These are phyloP conservation scores for Crenichthys baileyi DNA, from an alignment of 2,797 vertebrate species.

Conservation along the genomic window DNA sequence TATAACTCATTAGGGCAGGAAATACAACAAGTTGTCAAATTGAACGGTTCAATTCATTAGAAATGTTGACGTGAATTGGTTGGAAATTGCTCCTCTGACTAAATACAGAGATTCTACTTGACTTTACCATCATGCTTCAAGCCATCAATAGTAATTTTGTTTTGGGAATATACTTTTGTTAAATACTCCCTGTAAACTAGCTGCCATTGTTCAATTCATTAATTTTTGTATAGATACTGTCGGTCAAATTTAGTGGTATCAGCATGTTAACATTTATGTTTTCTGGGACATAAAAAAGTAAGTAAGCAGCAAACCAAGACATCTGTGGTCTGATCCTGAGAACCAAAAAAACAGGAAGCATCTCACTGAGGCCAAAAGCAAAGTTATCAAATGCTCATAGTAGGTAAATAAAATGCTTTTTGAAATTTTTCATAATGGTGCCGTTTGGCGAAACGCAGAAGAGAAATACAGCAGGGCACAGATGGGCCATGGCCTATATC, in stretches of 20 bases:
- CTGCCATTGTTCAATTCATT: not conserved
- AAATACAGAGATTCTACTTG: not conserved
- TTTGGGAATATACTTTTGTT: not conserved
- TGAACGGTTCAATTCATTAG: conserved; percentile 14
- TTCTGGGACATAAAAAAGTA: not conserved
- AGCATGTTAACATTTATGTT: not conserved
- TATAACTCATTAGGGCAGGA: conserved; percentile 12
- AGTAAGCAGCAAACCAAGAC: not conserved
- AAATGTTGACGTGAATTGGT: not conserved
- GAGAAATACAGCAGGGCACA: not conserved
- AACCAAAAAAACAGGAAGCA: not conserved
- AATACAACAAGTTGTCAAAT: conserved; percentile 37
- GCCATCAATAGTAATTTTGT: not conserved
- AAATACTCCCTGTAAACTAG: not conserved
- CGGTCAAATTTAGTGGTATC: not conserved
- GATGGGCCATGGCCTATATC: conserved; percentile 2
- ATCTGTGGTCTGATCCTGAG: not conserved
- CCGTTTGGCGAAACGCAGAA: not conserved
- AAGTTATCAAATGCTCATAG: not conserved
- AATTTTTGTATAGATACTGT: too few relatives aligned
- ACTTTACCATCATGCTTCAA: not conserved
- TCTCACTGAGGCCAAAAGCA: not conserved
- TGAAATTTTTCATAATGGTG: not conserved
- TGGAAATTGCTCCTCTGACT: not conserved
- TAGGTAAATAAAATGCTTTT: not conserved